These are phyloP conservation scores for Allophyes oxyacanthae DNA, from an alignment of 2,888 invertebrate genomes.

Conservation along the genomic window DNA sequence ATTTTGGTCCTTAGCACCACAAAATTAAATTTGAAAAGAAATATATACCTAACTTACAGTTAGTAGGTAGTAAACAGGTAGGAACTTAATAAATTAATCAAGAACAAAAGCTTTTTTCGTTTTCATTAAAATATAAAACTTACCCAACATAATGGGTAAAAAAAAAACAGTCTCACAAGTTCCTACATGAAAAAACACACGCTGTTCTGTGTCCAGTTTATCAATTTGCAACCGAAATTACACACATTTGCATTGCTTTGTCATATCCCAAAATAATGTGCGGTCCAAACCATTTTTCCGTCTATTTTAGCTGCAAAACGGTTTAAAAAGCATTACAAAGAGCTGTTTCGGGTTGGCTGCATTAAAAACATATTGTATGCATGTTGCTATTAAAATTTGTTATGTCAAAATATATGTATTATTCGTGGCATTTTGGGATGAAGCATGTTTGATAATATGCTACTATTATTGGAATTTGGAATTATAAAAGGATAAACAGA, in stretches of 20 bases:
- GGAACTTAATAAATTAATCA: too few relatives aligned
- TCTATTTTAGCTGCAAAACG: conserved; percentile 32
- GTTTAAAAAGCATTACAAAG: conserved; percentile 36
- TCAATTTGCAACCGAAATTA: conserved; percentile 55
- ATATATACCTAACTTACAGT: too few relatives aligned
- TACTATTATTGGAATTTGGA: too few relatives aligned
- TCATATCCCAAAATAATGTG: conserved; percentile 35
- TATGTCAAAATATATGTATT: conserved; percentile 6
- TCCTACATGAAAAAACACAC: conserved; percentile 4
- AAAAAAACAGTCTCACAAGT: neutral
- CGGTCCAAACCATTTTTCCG: conserved; percentile 27
- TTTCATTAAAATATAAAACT: too few relatives aligned
- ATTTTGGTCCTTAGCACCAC: too few relatives aligned
- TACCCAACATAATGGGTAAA: too few relatives aligned
- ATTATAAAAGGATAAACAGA: too few relatives aligned
- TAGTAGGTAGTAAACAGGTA: too few relatives aligned
- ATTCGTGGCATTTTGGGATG: neutral
- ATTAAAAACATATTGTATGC: conserved; percentile 36
- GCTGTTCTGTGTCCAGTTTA: conserved; percentile 14
- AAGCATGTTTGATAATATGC: conserved; percentile 1
- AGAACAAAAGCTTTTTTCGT: too few relatives aligned
- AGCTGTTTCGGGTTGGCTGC: conserved; percentile 32
- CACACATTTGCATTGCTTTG: conserved; percentile 48
- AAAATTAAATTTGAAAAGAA: too few relatives aligned
- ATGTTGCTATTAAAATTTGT: conserved; percentile 21